phyloP scores from a whole-genome alignment of 2,113 vertebrate genomes.

The Albula glossodonta region DNA sequence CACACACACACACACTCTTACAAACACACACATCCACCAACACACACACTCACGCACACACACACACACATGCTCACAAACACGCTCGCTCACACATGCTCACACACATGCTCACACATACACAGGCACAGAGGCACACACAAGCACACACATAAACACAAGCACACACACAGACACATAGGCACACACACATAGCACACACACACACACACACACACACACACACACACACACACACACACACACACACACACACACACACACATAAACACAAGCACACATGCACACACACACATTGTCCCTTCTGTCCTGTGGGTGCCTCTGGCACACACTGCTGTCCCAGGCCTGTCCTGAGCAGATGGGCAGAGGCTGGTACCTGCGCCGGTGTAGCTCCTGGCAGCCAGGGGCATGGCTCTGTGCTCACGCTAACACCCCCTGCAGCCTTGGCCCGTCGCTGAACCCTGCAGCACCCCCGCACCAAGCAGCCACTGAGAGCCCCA shows the following conservation, averaged over 20 bases:
- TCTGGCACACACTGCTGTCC: background rate
- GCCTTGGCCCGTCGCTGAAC: background rate
- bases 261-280: background rate
- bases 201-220: background rate
- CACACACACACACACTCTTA: too few species aligned
- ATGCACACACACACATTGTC: background rate
- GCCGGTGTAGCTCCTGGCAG: background rate
- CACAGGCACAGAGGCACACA: too few species aligned
- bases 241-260: background rate
- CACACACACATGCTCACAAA: too few species aligned
- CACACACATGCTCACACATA: too few species aligned
- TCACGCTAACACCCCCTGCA: background rate
- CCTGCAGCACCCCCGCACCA: background rate
- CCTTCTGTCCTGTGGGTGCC: background rate
- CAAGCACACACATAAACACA: too few species aligned
- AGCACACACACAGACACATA: background rate
- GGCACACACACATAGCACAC: background rate
- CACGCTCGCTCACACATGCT: too few species aligned
- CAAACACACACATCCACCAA: too few species aligned
- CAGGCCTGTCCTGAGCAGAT: background rate
- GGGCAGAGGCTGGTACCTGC: background rate
- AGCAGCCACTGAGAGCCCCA: background rate
- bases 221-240: background rate
- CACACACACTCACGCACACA: too few species aligned
- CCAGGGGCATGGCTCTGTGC: background rate